Base-by-base conservation (phyloP, 2,113 vertebrate genomes). In the Catharus fuscescens region DNA sequence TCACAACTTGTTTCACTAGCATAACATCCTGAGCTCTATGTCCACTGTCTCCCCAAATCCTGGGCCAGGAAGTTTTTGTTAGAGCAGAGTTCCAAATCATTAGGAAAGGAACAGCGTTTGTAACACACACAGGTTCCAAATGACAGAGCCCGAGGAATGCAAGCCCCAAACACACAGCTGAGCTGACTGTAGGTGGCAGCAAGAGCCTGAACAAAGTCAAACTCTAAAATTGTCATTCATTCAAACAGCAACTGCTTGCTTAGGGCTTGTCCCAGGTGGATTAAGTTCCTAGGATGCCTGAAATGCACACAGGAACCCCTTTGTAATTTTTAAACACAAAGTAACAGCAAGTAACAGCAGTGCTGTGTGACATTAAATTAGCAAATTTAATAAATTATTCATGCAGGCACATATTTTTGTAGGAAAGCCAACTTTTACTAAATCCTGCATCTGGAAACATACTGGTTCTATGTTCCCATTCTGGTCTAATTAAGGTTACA, bases 141-240 rank as follows among this genome's bases (percentile, higher is more conserved):
- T 0, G 1, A 12, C 1, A 1, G 9, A 57, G 40, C 7, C 16
- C 4, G 38, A 47, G 5, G 3, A 45, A 34, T 1, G 2, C 2
- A 28, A 47, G 12, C 15, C n/a, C 40, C 18, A 31, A 65, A 31
- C 12, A 32, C 15, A 0, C 4, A 47, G 45, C 34, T 45, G 12
- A 59, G 31, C 15, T 8, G 77, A 69, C 98, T 86, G 91, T 92
- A 98, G 98, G 71, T 91, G 98, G 98, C 97, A 97, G 97, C 90
- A 97, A 66, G 93, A 4, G 2, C 71, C 86, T 31, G 53, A 12
- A n/a, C 3, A 23, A 62, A 83, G 34, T 3, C 64, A 11, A 28
- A 50, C 29, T 50, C 29, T 18, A 11, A 38, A 65, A 59, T 2
- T 10, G 52, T 79, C 79, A 79, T 70, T 92, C 92, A 82, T 83